Evolutionary conservation across 2,113 vertebrate genomes (phyloP).

Genomic region (Cinclus cinclus): DNA sequence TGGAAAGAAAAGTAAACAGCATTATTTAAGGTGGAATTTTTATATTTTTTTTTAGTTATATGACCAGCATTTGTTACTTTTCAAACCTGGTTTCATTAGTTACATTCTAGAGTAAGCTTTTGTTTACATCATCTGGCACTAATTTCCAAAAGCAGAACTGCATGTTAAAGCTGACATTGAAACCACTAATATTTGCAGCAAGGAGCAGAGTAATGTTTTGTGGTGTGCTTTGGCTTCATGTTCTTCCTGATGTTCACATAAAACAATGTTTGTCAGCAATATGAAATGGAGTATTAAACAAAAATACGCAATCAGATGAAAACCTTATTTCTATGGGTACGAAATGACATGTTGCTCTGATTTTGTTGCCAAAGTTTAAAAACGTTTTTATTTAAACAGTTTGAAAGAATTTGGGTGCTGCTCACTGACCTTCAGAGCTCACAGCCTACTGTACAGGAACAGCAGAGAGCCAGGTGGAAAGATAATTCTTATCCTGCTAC

Average conservation of each 20-base stretch:
- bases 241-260: neutral
- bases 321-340: neutral
- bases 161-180: neutral
- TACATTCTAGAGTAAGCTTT: neutral
- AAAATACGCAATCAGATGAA: neutral
- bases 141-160: neutral
- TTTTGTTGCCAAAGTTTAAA: neutral
- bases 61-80: neutral
- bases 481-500: neutral
- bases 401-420: neutral
- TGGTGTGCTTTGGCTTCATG: neutral
- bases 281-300: neutral
- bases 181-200: neutral
- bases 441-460: neutral
- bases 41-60: neutral
- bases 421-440: neutral
- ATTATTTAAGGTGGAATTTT: neutral
- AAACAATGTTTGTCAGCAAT: neutral
- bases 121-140: neutral
- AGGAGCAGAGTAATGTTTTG: neutral
- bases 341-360: neutral
- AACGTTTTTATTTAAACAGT: neutral
- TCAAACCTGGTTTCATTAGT: neutral
- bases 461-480: neutral
- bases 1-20: slow-evolving; percentile 3